A percentile compares a stretch with the other conserved stretches of the same genome.
These are phyloP conservation scores for Orientallactaga bullata DNA, from an alignment of 2,113 vertebrate genomes.

Conservation along the genomic window DNA sequence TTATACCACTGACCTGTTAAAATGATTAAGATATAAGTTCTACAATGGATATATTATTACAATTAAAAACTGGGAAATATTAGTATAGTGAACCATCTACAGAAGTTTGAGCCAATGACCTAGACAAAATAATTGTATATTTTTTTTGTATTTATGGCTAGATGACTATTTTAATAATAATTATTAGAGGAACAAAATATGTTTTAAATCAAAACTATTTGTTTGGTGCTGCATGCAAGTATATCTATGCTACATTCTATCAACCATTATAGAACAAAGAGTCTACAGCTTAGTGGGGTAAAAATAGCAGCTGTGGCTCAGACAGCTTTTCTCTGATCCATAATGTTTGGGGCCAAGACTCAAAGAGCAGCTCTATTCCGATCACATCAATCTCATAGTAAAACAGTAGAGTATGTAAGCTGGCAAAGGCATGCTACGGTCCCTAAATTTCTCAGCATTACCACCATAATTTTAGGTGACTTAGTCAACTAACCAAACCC, in stretches of 20 bases:
- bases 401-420: neutral
- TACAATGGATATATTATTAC: neutral
- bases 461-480: neutral
- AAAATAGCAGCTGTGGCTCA: neutral
- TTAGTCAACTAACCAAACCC: neutral
- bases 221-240: neutral
- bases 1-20: neutral
- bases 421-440: neutral
- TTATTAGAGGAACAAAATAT: conserved; percentile 62
- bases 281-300: neutral
- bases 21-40: neutral
- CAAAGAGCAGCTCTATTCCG: neutral
- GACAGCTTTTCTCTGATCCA: neutral
- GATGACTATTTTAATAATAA: conserved; percentile 54
- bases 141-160: conserved; percentile 12
- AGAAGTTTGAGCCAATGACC: neutral
- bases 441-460: neutral
- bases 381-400: rapidly evolving
- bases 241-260: neutral
- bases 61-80: neutral
- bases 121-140: conserved; percentile 5
- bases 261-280: neutral
- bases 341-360: neutral
- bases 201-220: conserved; percentile 29
- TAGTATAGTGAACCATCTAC: neutral